Base-by-base conservation (phyloP, 92 coral and sea anemone genomes). In the Palythoa heliodiscus region DNA sequence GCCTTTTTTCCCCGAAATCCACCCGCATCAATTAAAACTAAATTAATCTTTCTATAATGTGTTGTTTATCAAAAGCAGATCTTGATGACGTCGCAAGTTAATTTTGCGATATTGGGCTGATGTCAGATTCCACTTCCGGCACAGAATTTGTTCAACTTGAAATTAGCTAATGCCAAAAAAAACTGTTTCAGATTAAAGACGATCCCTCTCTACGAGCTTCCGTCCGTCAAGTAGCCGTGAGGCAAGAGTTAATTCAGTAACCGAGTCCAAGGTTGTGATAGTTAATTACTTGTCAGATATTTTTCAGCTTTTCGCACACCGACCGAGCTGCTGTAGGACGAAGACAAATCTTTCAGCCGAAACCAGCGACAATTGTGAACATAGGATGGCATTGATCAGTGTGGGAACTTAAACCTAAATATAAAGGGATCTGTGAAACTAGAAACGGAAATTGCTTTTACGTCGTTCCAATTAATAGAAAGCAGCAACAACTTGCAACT, bases 161-260 rank as follows among this genome's bases (percentile, higher is more conserved):
- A 66, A 63, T 43, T 63, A 25, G 84, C 84, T 39, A 3, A 67
- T 16, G 64, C 60, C 74, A 38, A 63, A 39, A 20, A 14, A 10
- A 39, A 52, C 57, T 38, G 17, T 75, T 60, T 63, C 3, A n/a
- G 57, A 47, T 80, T 29, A 64, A 77, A 66, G 72, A 55, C 71
- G 17, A 78, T 78, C 73, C 55, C 54, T 39, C 72, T 9, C 47
- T 63, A 60, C 83, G 72, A 78, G 71, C 20, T 78, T 78, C 83
- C 83, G 83, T 23, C 7, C 3, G 52, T 80, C 73, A 80, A 80
- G 60, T 64, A 77, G 70, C 52, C 24, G 24, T 38, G 37, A 37
- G 48, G 23, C 22, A 64, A 55, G 19, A 74, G 47, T 76, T 50
- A 40, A 12, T 80, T 23, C 43, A 15, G 60, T 25, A 64, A 80